A percentile compares a stretch with the other conserved stretches of the same genome.
These are phyloP conservation scores for Prunella strophiata DNA, from an alignment of 2,797 vertebrate genomes.

Conservation along the genomic window DNA sequence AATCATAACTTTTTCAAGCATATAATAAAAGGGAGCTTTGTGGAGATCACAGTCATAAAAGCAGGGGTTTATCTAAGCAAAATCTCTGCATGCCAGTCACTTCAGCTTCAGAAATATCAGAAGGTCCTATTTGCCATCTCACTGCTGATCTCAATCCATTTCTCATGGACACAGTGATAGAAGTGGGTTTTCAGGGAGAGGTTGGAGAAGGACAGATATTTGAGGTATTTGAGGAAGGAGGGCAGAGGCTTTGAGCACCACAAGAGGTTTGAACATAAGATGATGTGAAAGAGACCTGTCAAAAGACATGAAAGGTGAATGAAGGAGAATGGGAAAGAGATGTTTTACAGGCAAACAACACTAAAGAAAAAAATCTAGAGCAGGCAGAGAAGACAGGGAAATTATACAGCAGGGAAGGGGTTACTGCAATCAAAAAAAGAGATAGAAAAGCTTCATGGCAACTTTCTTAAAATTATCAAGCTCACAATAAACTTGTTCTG, in stretches of 20 bases:
- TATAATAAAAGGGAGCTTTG: not conserved
- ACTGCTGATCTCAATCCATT: not conserved
- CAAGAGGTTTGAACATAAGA: conserved; percentile 5
- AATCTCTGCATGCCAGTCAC: conserved; percentile 13
- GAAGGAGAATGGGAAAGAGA: not conserved
- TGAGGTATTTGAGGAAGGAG: not conserved
- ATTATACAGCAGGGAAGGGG: not conserved
- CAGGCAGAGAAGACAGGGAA: not conserved
- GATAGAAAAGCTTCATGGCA: not conserved
- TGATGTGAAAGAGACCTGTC: conserved; percentile 1
- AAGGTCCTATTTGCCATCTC: not conserved
- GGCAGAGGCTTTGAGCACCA: not conserved
- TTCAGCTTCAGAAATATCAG: conserved; percentile 31
- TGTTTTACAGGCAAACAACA: not conserved
- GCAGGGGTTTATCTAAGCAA: conserved; percentile 10
- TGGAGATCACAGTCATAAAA: conserved; percentile 17
- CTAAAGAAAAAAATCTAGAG: not conserved
- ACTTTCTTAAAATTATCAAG: not conserved
- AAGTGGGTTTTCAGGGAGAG: not conserved
- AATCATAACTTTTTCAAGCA: conserved; percentile 7
- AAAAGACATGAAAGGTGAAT: not conserved
- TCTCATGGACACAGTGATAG: not conserved
- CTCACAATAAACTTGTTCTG: not conserved
- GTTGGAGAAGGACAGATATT: not conserved
- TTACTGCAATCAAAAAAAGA: not conserved